These are phyloP conservation scores for Drepana arcuata DNA, from an alignment of 1,140 invertebrate species.

Conservation along the genomic window DNA sequence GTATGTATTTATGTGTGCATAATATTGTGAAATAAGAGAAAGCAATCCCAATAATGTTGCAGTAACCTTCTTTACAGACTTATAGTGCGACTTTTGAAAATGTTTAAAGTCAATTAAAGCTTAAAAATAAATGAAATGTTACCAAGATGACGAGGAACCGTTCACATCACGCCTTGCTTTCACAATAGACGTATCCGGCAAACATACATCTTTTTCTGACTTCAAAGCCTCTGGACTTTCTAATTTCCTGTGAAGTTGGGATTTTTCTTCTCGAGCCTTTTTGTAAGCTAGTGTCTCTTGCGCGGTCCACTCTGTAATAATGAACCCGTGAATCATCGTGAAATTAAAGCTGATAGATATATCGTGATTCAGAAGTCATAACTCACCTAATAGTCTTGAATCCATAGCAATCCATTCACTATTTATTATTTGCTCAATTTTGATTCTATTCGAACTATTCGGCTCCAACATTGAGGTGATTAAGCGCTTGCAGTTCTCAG, in stretches of 20 bases:
- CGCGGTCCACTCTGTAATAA: conserved; percentile 44
- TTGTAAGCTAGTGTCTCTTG: conserved; percentile 47
- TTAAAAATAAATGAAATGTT: conserved; percentile 8
- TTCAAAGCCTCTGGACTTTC: conserved; percentile 15
- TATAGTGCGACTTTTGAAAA: too few relatives aligned
- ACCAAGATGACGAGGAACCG: conserved; percentile 39
- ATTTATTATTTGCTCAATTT: conserved; percentile 44
- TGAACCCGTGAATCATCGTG: background rate
- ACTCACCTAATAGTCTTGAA: conserved; percentile 48
- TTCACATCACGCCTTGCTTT: conserved; percentile 22
- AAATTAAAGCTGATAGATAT: too few relatives aligned
- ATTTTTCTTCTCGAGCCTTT: conserved; percentile 51
- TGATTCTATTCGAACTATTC: conserved; percentile 70
- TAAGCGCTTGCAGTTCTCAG: conserved; percentile 71
- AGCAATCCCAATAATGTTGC: too few relatives aligned
- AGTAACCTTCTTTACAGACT: too few relatives aligned
- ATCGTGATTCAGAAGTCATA: too few relatives aligned
- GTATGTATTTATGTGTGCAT: too few relatives aligned
- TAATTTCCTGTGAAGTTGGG: conserved; percentile 24
- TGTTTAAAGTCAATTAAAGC: too few relatives aligned
- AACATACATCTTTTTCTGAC: conserved; percentile 19
- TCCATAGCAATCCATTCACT: conserved; percentile 74
- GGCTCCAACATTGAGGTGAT: conserved; percentile 78
- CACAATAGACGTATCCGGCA: conserved; percentile 28
- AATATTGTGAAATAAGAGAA: too few relatives aligned